Percentiles rank a stretch among this genome's conserved stretches.
Conservation (phyloP, 1,140 invertebrate genomes). For the Bombus waltoni region DNA sequence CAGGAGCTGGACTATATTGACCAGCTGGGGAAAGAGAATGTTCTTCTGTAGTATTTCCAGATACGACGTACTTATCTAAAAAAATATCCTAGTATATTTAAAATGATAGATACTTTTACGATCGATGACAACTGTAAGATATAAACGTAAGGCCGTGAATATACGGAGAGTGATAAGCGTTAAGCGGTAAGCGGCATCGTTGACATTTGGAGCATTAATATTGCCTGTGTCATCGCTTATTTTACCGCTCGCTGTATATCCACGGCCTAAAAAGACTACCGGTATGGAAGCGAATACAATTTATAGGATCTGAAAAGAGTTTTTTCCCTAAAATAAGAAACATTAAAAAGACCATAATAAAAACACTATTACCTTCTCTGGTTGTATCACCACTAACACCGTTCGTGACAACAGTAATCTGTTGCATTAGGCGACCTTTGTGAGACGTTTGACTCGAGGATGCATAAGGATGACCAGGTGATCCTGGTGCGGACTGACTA, state of each 20-base stretch:
- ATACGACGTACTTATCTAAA: slow-evolving; percentile 81
- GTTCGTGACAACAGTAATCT: slow-evolving; percentile 86
- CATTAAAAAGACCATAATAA: not conserved
- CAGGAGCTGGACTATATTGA: slow-evolving; percentile 82
- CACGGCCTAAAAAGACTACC: not conserved
- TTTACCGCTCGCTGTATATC: too few species aligned
- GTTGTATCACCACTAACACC: slow-evolving; percentile 83
- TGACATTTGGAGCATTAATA: too few species aligned
- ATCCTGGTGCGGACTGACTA: slow-evolving; percentile 88
- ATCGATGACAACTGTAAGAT: too few species aligned
- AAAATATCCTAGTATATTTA: not conserved
- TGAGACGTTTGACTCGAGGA: slow-evolving; percentile 81
- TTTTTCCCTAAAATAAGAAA: not conserved
- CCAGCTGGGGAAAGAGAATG: slow-evolving; percentile 82
- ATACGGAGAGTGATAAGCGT: too few species aligned
- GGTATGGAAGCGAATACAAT: not conserved
- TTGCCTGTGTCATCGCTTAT: too few species aligned
- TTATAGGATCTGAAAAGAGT: not conserved
- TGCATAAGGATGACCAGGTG: slow-evolving; percentile 84
- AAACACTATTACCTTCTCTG: slow-evolving; percentile 82
- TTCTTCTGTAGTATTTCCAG: slow-evolving; percentile 80
- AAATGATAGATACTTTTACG: not conserved
- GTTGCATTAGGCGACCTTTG: slow-evolving; percentile 84
- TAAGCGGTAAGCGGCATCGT: too few species aligned
- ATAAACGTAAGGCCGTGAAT: too few species aligned